Evolutionary conservation across 2,113 vertebrate genomes (phyloP).

Genomic region (Strix uralensis): DNA sequence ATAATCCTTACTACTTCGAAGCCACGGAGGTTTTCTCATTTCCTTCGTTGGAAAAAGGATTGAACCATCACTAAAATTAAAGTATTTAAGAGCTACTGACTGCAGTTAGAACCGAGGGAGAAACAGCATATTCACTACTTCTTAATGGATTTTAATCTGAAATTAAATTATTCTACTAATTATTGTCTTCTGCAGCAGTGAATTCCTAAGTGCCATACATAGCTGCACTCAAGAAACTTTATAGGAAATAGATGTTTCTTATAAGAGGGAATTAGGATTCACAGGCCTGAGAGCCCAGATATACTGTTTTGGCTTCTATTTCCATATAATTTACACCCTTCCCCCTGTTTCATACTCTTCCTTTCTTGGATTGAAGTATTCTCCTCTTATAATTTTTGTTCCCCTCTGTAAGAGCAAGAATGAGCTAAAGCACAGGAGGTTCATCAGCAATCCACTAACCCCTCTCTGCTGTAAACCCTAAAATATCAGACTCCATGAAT

Average conservation of each 20-base stretch:
- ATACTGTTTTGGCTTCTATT: background rate
- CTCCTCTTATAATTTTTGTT: background rate
- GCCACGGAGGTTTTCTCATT: background rate
- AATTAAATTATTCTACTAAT: background rate
- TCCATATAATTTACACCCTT: background rate
- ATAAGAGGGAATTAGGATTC: background rate
- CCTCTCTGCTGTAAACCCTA: conserved; percentile 27
- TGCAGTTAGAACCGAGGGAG: background rate
- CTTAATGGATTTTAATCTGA: background rate
- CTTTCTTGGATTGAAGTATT: background rate
- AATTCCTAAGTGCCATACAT: background rate
- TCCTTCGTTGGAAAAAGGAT: background rate
- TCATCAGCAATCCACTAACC: background rate
- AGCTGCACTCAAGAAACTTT: background rate
- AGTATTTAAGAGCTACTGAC: background rate
- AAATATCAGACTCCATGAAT: conserved; percentile 25
- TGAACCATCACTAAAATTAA: background rate
- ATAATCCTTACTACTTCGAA: background rate
- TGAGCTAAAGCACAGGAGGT: background rate
- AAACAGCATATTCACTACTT: background rate
- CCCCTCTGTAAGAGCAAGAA: background rate
- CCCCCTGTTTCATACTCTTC: background rate
- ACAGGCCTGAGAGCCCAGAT: background rate
- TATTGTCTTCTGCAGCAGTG: background rate
- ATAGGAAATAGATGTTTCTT: background rate